Evolutionary conservation across 2,797 vertebrate species (phyloP).

Genomic region (Sebastes steindachneri): DNA sequence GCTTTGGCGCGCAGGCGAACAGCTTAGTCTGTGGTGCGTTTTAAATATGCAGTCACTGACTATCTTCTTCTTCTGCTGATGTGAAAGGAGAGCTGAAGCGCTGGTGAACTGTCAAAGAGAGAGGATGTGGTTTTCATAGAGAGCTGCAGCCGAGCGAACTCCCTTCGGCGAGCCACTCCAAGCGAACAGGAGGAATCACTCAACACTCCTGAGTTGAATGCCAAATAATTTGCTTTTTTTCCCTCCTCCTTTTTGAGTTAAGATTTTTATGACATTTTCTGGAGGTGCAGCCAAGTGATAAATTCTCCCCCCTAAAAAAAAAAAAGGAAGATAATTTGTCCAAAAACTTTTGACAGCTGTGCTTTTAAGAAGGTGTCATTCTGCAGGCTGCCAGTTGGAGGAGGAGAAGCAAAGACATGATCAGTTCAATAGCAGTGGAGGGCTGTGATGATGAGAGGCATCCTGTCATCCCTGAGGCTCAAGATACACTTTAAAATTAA

Average conservation of each 20-base stretch:
- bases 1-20: conserved; percentile 25
- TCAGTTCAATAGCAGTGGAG: conserved; percentile 1
- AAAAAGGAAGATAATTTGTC: not conserved
- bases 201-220: not conserved
- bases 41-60: not conserved
- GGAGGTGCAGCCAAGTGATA: not conserved
- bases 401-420: conserved; percentile 63
- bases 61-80: not conserved
- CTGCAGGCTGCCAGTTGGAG: conserved; percentile 66
- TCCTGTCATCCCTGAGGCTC: conserved; percentile 3
- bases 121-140: conserved; percentile 11
- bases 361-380: conserved; percentile 54
- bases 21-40: not conserved
- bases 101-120: not conserved
- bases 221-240: not conserved
- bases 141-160: not conserved
- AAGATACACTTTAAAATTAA: not conserved
- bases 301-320: not conserved
- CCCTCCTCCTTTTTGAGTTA: not conserved
- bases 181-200: conserved; percentile 1
- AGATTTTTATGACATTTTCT: not conserved
- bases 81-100: not conserved
- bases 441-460: conserved; percentile 12
- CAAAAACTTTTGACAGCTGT: conserved; percentile 59
- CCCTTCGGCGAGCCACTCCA: not conserved